Conservation (phyloP, 2,113 vertebrate genomes). For the Bambusicola thoracicus region DNA sequence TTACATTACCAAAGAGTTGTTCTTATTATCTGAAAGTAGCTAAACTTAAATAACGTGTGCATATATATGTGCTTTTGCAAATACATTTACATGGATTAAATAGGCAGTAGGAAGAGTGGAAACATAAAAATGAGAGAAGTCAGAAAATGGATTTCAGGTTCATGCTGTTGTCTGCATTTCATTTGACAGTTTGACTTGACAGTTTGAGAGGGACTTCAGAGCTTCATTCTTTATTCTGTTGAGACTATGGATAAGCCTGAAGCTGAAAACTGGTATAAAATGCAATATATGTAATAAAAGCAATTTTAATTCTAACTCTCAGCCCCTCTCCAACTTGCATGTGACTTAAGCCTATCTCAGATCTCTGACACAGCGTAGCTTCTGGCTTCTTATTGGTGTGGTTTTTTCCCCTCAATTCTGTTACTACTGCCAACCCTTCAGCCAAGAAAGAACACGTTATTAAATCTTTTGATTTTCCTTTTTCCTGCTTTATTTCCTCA, state of each 20-base stretch:
- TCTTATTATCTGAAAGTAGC: not conserved
- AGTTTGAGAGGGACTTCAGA: conserved; percentile 86
- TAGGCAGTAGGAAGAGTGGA: not conserved
- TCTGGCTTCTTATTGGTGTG: conserved; percentile 51
- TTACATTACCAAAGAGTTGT: not conserved
- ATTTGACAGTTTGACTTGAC: conserved; percentile 92
- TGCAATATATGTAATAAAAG: conserved; percentile 50
- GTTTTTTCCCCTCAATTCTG: conserved; percentile 33
- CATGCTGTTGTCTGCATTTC: conserved; percentile 82
- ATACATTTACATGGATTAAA: not conserved
- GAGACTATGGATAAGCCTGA: conserved; percentile 86
- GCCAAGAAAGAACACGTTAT: not conserved
- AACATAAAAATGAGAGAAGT: not conserved
- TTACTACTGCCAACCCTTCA: conserved; percentile 43
- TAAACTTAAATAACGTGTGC: not conserved
- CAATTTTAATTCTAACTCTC: conserved; percentile 64
- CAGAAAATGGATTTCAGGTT: conserved; percentile 38
- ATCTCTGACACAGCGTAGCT: conserved; percentile 48
- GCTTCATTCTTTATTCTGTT: conserved; percentile 81
- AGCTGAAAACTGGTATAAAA: conserved; percentile 84
- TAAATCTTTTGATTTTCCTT: not conserved
- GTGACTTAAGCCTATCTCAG: conserved; percentile 71
- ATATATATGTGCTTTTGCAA: not conserved
- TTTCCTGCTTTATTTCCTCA: conserved; percentile 38
- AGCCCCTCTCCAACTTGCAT: conserved; percentile 73